A percentile compares a stretch with the other conserved stretches of the same genome.
phyloP scores from a whole-genome alignment of 1,140 invertebrate genomes.

The Drosophila kurseongensis region DNA sequence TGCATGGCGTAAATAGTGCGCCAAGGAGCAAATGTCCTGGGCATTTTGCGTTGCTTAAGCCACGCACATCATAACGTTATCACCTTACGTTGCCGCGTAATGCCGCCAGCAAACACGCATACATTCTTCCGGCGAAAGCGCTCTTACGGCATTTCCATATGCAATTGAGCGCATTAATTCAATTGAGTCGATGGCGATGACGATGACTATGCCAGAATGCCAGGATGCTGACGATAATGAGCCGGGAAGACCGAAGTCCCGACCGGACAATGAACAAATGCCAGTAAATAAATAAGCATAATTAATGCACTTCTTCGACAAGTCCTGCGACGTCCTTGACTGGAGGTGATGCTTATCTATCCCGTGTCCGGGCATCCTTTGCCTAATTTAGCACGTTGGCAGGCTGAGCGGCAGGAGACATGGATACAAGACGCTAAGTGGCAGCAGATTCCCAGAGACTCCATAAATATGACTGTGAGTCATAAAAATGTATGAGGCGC shows the following conservation, averaged over 20 bases:
- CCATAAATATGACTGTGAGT: slow-evolving; percentile 46
- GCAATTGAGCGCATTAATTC: slow-evolving; percentile 39
- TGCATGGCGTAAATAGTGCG: slow-evolving; percentile 19
- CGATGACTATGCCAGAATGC: not conserved
- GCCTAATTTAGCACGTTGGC: slow-evolving; percentile 28
- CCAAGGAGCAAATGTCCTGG: not conserved
- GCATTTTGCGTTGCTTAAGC: not conserved
- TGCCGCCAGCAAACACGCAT: too few species aligned
- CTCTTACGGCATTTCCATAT: slow-evolving; percentile 18
- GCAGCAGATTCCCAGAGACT: slow-evolving; percentile 9
- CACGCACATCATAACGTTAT: slow-evolving; percentile 31
- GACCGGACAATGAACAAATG: slow-evolving; percentile 3
- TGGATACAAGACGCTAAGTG: slow-evolving; percentile 1
- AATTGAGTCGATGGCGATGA: slow-evolving; percentile 29
- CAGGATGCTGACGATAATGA: slow-evolving; percentile 35
- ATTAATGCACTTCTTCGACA: slow-evolving; percentile 44
- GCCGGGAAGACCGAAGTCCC: not conserved
- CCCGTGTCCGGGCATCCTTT: not conserved
- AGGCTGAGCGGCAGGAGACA: slow-evolving; percentile 1
- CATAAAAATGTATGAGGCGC: slow-evolving; percentile 55
- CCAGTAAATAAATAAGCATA: slow-evolving; percentile 56
- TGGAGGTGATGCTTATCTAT: not conserved
- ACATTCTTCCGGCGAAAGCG: not conserved
- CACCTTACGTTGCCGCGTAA: slow-evolving; percentile 29
- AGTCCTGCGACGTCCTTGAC: slow-evolving; percentile 17